Evolutionary conservation across 2,113 vertebrate genomes (phyloP), one percentile per base, ranked within the genome.

Genomic region (Pluvianellus socialis): DNA sequence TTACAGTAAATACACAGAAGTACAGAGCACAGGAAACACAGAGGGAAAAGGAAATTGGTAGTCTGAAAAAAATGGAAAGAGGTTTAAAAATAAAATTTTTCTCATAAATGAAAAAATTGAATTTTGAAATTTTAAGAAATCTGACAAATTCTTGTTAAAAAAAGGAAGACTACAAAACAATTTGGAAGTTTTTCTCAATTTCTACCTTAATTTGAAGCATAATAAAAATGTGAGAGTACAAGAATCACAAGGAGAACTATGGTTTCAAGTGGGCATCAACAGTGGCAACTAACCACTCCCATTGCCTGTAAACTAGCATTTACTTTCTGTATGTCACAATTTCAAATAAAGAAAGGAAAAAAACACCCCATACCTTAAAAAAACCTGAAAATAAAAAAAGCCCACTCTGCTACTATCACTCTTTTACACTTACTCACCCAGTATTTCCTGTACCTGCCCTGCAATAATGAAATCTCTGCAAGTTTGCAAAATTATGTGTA

Each of bases 1-100:
- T 96, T 89, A 88, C 42, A 92, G 70, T 87, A 94, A 93, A 91
- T 88, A 92, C 81, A 88, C 27, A 42, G 70, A 86, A 91, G 28
- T n/a, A 49, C 35, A 79, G 66, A 76, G 76, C 50, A 65, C 30
- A 88, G 58, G n/a, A 82, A 40, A 52, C 23, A 72, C 35, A 72
- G n/a, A 72, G n/a, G 53, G 28, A 58, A 72, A 70, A 80, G 50
- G 65, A 55, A 84, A 72, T 52, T 8, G 4, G 6, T 23, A 45
- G 9, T 17, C 45, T 90, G n/a, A 65, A 65, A 76, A 89, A 56
- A 56, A 59, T 12, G 2, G 20, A 56, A 67, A 68, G 33, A 66
- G 4, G 9, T 6, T 66, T 47, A 79, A 59, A 85, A 92, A 49
- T 56, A 82, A 74, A 81, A 27, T 18, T 12, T 23, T 70, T 86